A percentile compares a stretch with the other conserved stretches of the same genome.
Conservation (phyloP, 2,113 vertebrate species). For the Oreochromis tanganicae region DNA sequence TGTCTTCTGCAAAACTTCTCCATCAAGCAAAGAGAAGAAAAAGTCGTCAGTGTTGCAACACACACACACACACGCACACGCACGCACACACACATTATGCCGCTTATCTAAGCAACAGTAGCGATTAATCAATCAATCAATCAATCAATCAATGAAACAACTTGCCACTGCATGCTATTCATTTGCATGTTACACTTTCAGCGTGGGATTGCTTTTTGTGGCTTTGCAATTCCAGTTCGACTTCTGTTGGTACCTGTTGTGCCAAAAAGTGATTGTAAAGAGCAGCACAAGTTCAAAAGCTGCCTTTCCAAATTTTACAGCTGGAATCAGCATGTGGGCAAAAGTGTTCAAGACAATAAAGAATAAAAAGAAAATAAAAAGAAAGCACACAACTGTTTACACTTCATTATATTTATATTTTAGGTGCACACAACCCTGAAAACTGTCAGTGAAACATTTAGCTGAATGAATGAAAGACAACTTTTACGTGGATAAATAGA, state of each 20-base stretch:
- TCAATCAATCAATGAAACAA: background rate
- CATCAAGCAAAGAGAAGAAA: background rate
- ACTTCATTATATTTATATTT: background rate
- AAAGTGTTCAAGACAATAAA: background rate
- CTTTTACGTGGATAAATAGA: background rate
- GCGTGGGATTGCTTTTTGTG: background rate
- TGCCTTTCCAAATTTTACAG: background rate
- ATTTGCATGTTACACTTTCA: background rate
- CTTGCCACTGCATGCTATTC: background rate
- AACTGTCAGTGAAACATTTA: background rate
- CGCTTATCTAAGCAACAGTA: background rate
- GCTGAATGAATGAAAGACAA: background rate
- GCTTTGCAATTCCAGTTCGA: slow-evolving; percentile 1
- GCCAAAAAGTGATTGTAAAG: background rate
- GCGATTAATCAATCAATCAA: background rate
- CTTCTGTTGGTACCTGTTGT: slow-evolving; percentile 55
- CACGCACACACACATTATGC: background rate
- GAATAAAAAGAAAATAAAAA: background rate
- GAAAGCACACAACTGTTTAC: background rate
- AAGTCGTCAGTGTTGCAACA: background rate
- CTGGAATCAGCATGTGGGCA: background rate
- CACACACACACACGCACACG: background rate
- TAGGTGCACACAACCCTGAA: background rate
- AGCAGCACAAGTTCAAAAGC: background rate
- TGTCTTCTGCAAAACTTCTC: background rate